Conservation (phyloP, 64 coral and sea anemone species). For the Platygyra sinensis region DNA sequence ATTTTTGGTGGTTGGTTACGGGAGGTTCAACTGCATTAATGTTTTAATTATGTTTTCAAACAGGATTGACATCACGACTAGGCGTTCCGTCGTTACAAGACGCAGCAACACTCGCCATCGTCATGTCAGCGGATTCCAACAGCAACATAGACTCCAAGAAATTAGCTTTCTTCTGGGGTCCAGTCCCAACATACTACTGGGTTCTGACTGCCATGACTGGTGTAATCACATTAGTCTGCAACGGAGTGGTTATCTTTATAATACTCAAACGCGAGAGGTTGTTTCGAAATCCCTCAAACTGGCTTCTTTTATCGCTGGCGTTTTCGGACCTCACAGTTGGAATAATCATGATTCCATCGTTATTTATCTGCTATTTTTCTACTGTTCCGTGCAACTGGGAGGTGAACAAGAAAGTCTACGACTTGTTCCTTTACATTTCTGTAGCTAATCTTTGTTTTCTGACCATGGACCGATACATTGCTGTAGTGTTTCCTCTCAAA, state of each 20-base stretch:
- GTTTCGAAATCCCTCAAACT: slow-evolving; percentile 56
- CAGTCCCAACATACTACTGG: slow-evolving; percentile 64
- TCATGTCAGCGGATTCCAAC: neutral
- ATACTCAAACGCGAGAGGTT: slow-evolving; percentile 43
- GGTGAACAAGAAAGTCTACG: slow-evolving; percentile 61
- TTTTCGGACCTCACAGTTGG: slow-evolving; percentile 53
- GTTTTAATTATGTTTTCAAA: no score
- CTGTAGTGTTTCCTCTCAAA: slow-evolving; percentile 45
- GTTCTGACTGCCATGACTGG: slow-evolving; percentile 43
- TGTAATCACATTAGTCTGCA: slow-evolving; percentile 62
- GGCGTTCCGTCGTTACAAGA: neutral
- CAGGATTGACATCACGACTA: neutral
- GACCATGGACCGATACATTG: slow-evolving; percentile 67
- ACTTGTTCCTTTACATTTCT: slow-evolving; percentile 63
- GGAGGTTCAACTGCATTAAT: no score
- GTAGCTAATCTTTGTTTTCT: slow-evolving; percentile 64
- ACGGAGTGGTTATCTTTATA: slow-evolving; percentile 60
- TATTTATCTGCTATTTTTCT: slow-evolving; percentile 62
- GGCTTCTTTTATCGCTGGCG: slow-evolving; percentile 63
- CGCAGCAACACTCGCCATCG: neutral
- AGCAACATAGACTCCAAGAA: slow-evolving; percentile 9
- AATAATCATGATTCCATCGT: slow-evolving; percentile 65
- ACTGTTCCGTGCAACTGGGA: slow-evolving; percentile 52
- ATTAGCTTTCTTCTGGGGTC: slow-evolving; percentile 26
- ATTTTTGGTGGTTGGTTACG: no score